phyloP scores from a whole-genome alignment of 2,113 vertebrate genomes.

The Eudorcas thomsonii region DNA sequence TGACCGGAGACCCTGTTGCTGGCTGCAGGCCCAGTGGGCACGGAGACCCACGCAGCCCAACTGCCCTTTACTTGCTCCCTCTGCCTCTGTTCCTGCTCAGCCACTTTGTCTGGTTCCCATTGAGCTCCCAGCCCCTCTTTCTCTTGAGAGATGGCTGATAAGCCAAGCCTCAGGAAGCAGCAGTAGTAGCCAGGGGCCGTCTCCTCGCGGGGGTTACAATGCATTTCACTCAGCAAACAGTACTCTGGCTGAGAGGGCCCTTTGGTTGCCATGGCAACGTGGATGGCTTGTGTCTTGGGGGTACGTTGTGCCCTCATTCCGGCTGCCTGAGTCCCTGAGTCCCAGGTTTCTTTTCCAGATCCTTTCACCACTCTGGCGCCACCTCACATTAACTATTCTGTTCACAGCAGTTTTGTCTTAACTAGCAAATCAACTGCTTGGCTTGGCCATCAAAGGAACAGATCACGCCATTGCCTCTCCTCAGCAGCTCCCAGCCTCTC shows the following conservation, averaged over 20 bases:
- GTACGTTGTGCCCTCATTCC: neutral
- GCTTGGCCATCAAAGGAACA: neutral
- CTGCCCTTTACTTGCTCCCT: neutral
- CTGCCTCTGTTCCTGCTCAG: neutral
- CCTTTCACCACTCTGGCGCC: conserved; percentile 31
- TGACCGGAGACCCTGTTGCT: conserved; percentile 64
- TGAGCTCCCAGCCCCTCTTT: neutral
- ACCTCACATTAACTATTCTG: neutral
- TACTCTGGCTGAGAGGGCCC: conserved; percentile 25
- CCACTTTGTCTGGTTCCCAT: neutral
- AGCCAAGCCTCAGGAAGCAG: neutral
- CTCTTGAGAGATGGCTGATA: neutral
- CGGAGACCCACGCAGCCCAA: conserved; percentile 13
- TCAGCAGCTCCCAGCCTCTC: neutral
- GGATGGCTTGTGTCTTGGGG: neutral
- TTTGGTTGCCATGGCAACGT: neutral
- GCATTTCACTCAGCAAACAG: neutral
- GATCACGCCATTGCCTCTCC: neutral
- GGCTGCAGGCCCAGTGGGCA: neutral
- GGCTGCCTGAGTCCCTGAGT: neutral
- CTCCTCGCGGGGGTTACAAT: neutral
- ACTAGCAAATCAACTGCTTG: neutral
- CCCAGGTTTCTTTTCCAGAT: conserved; percentile 30
- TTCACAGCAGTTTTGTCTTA: neutral
- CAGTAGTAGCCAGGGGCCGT: neutral